These are phyloP conservation scores for Pseudotriccus pelzelni DNA, from an alignment of 2,797 vertebrate genomes.

Conservation along the genomic window DNA sequence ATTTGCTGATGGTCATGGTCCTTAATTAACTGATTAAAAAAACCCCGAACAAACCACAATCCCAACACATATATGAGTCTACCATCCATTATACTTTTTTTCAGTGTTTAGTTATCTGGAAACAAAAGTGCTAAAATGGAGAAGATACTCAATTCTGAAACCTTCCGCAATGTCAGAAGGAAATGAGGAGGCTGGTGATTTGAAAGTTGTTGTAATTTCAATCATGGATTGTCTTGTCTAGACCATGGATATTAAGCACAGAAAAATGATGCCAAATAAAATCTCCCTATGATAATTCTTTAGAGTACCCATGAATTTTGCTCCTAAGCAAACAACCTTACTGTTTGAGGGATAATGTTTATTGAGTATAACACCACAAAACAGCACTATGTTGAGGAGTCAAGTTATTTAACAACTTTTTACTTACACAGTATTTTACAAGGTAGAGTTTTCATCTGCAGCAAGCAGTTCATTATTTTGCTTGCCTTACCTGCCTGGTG, in stretches of 20 bases:
- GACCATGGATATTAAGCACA: neutral
- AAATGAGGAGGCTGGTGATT: neutral
- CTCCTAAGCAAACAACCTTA: neutral
- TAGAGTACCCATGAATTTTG: neutral
- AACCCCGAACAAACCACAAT: neutral
- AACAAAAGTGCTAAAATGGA: neutral
- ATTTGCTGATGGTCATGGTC: neutral
- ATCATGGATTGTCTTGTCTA: neutral
- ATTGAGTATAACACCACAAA: neutral
- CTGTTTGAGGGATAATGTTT: neutral
- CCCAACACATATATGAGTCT: accelerated
- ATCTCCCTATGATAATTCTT: neutral
- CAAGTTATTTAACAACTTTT: neutral
- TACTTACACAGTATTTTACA: neutral
- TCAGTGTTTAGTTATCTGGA: neutral
- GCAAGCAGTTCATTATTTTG: neutral
- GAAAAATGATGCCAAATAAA: neutral
- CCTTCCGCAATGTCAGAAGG: neutral
- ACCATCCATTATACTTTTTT: neutral
- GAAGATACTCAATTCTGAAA: neutral
- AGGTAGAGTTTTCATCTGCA: neutral
- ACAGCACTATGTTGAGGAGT: neutral
- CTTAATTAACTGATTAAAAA: neutral
- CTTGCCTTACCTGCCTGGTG: neutral
- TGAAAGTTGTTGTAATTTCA: neutral